These are phyloP conservation scores for Acrobasis suavella DNA, from an alignment of 2,888 invertebrate species.

Conservation along the genomic window DNA sequence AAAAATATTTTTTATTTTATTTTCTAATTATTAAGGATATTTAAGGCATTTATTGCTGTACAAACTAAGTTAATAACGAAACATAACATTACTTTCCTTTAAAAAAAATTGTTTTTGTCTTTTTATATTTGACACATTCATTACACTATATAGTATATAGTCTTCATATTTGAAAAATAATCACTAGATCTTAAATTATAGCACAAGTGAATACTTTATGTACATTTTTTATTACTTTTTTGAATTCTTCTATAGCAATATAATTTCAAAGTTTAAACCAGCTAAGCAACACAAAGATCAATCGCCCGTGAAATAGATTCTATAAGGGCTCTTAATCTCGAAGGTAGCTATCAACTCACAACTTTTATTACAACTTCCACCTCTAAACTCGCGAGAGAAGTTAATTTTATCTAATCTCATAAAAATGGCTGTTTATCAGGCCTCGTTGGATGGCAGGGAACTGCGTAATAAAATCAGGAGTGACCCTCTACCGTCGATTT, in stretches of 20 bases:
- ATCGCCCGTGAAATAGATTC: constrained; percentile 19
- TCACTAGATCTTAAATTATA: no score
- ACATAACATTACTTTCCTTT: no score
- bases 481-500: constrained; percentile 12
- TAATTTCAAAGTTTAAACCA: not conserved
- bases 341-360: constrained; percentile 14
- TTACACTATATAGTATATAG: no score
- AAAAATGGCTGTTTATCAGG: constrained; percentile 27
- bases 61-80: no score
- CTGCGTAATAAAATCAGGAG: constrained; percentile 24
- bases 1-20: no score
- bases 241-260: not conserved
- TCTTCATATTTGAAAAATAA: no score
- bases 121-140: no score
- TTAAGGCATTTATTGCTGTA: no score
- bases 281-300: constrained; percentile 4
- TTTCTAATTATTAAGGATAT: no score
- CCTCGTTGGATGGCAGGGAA: constrained; percentile 22
- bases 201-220: no score
- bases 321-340: constrained; percentile 9
- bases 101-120: no score
- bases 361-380: constrained; percentile 28
- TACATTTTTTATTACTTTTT: no score
- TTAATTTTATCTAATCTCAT: constrained; percentile 28
- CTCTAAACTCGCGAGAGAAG: constrained; percentile 18